Base-by-base conservation (phyloP, 2,888 invertebrate genomes). In the Acronicta aceris region DNA sequence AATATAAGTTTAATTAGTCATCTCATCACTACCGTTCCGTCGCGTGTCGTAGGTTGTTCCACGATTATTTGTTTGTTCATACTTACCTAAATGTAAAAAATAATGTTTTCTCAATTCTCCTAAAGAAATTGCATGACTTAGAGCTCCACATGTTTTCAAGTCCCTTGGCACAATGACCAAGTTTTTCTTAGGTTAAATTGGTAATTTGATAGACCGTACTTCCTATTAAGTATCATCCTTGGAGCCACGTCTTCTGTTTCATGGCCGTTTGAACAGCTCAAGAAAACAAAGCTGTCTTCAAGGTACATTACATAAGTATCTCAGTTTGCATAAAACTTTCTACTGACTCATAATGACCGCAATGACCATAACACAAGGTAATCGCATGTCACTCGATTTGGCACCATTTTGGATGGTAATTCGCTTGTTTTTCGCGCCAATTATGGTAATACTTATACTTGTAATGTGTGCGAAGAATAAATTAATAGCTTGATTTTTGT, bases 261-360 rank as follows among this genome's bases (percentile, higher is more conserved):
- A 38, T 38, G 38, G 42, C 13, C 12, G 41, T 64, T 55, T 51
- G 59, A 53, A 45, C 40, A 61, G 8, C 21, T 25, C 16, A 42
- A 27, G 30, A 54, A 38, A 42, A 59, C 55, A 71, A 59, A 69
- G 45, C 42, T 25, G 16, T 50, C 47, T 12, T 50, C 43, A 48
- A 46, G 50, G 45, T 60, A 27, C 12, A 27, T 70, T 70, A 54
- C 67, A 52, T 61, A 70, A 70, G 41, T 52, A 33, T 13, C 36
- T 57, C 42, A 36, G 59, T 70, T 66, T 54, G 47, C 62, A 61
- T 61, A 57, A 38, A 54, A 71, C 69, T 70, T 70, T 70, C 69
- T 70, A 61, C 50, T 71, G 69, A 71, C 45, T 70, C 71, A 66
- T 56, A 57, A 71, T 61, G 47, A 51, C 57, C 69, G 61, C 52